phyloP scores from a whole-genome alignment of 2,113 vertebrate genomes.

The Peucedramus taeniatus region DNA sequence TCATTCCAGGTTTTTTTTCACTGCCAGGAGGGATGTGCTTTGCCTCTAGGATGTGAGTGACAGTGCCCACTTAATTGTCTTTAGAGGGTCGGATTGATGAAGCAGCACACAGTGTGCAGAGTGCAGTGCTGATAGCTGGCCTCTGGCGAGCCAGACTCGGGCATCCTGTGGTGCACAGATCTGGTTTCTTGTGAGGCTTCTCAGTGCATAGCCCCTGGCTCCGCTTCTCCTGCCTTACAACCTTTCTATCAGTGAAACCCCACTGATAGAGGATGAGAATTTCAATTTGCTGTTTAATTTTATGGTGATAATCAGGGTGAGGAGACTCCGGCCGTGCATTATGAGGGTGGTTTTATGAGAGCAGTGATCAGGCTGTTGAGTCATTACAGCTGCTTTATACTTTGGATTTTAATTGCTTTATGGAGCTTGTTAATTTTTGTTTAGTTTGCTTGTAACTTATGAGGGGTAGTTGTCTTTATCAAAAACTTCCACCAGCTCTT shows the following conservation, averaged over 20 bases:
- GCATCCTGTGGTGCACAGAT: not conserved
- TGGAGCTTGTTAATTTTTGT: slow-evolving; percentile 45
- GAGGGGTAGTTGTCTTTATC: not conserved
- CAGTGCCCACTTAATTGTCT: not conserved
- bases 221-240: not conserved
- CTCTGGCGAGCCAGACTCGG: not conserved
- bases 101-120: not conserved
- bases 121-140: not conserved
- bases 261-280: not conserved
- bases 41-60: not conserved
- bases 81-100: not conserved
- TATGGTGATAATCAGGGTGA: not conserved
- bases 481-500: not conserved
- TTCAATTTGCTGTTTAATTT: not conserved
- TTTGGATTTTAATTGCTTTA: slow-evolving; percentile 50
- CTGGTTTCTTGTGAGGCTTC: not conserved
- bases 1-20: not conserved
- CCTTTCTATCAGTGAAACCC: not conserved
- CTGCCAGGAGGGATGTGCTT: not conserved
- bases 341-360: slow-evolving; percentile 9
- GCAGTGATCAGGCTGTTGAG: slow-evolving; percentile 12
- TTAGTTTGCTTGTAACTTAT: not conserved
- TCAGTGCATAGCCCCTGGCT: not conserved
- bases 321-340: not conserved
- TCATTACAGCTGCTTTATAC: slow-evolving; percentile 20